Evolutionary conservation across 2,113 vertebrate genomes (phyloP).

Genomic region (Spea bombifrons): DNA sequence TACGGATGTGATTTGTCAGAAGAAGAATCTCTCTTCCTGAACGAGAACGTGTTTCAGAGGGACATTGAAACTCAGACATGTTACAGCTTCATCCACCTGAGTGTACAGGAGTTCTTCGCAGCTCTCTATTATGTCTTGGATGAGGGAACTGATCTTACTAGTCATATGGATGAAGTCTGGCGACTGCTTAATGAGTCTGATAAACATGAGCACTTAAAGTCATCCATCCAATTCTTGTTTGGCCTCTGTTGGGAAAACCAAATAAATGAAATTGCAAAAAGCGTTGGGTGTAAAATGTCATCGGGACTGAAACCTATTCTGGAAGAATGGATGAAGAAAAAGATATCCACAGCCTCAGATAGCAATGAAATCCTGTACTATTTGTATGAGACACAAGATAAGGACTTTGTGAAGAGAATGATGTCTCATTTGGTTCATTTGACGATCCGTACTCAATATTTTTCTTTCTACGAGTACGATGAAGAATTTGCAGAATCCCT

Average conservation of each 20-base stretch:
- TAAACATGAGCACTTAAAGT: too few relatives aligned
- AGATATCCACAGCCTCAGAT: too few relatives aligned
- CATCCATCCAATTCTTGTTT: too few relatives aligned
- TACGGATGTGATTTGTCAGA: too few relatives aligned
- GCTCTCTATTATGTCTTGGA: conserved; percentile 57
- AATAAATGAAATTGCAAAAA: too few relatives aligned
- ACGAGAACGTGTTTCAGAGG: conserved; percentile 52
- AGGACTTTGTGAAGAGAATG: conserved; percentile 27
- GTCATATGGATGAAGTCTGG: conserved; percentile 51
- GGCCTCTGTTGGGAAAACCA: too few relatives aligned
- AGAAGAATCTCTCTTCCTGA: too few relatives aligned
- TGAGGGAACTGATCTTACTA: not conserved
- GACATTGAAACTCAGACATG: too few relatives aligned
- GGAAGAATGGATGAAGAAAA: conserved; percentile 57
- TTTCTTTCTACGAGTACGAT: conserved; percentile 25
- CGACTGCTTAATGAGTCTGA: conserved; percentile 50
- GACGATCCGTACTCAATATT: conserved; percentile 37
- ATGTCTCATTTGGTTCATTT: conserved; percentile 50
- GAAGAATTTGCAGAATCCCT: not conserved
- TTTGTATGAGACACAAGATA: conserved; percentile 57
- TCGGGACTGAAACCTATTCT: conserved; percentile 46
- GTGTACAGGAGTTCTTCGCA: too few relatives aligned
- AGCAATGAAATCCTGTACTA: conserved; percentile 51
- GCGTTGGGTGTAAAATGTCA: conserved; percentile 50
- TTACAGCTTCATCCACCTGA: too few relatives aligned